Conservation (phyloP, 2,797 vertebrate genomes). For the Acanthurus leucopareius region DNA sequence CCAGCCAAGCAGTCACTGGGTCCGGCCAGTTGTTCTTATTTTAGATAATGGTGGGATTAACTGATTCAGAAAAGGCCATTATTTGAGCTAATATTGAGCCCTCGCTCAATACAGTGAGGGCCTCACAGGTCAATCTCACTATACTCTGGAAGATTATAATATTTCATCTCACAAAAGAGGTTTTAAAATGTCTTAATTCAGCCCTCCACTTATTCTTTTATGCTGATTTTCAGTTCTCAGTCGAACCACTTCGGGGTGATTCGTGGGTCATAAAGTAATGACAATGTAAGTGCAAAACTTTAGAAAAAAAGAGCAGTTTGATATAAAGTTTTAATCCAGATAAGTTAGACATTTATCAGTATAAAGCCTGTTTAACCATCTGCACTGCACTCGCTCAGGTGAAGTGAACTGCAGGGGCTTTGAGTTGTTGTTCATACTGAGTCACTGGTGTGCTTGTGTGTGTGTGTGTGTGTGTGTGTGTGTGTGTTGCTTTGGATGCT, state of each 20-base stretch:
- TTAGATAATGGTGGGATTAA: conserved; percentile 68
- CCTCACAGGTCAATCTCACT: conserved; percentile 65
- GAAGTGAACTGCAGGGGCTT: conserved; percentile 11
- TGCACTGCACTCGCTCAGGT: conserved; percentile 31
- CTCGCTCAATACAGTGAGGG: conserved; percentile 48
- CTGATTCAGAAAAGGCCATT: conserved; percentile 59
- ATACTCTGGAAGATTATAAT: conserved; percentile 60
- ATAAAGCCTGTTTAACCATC: conserved; percentile 46
- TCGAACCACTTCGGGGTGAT: conserved; percentile 59
- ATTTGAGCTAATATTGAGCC: conserved; percentile 62
- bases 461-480: conserved; percentile 26
- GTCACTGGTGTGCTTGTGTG: conserved; percentile 14
- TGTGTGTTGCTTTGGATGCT: conserved; percentile 49
- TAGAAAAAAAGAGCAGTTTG: conserved; percentile 35
- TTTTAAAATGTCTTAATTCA: conserved; percentile 66
- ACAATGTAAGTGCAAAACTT: conserved; percentile 48
- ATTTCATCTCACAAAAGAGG: conserved; percentile 69
- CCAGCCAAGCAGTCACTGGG: conserved; percentile 55
- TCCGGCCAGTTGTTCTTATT: conserved; percentile 54
- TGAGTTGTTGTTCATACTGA: conserved; percentile 26
- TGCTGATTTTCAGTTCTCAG: conserved; percentile 44
- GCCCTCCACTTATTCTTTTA: conserved; percentile 20
- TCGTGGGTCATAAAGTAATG: conserved; percentile 45
- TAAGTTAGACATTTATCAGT: conserved; percentile 36
- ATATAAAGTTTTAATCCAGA: conserved; percentile 52